Conservation (phyloP, 2,797 vertebrate genomes). For the Enteromius trimaculatus region DNA sequence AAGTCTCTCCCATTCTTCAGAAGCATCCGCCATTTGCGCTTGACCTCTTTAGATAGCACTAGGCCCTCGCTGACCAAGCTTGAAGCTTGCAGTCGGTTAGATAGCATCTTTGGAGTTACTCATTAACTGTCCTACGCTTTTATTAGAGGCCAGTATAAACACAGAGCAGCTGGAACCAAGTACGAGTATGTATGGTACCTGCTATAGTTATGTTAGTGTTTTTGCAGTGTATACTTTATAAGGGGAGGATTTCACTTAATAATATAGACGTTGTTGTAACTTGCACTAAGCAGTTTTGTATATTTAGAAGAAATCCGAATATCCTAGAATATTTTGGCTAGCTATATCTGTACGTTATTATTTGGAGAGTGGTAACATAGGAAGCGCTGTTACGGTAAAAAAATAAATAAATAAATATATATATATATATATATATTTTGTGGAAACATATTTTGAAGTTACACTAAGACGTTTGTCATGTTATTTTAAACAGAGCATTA, state of each 20-base stretch:
- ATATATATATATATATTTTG: constrained; percentile 30
- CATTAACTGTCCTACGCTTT: constrained; percentile 54
- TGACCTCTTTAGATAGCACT: constrained; percentile 32
- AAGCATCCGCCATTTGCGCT: constrained; percentile 3
- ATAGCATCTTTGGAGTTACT: constrained; percentile 27
- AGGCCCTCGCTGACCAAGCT: constrained; percentile 11
- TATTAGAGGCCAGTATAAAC: constrained; percentile 53
- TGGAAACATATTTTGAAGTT: constrained; percentile 46
- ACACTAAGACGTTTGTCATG: constrained; percentile 44
- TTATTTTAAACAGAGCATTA: constrained; percentile 51
- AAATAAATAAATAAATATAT: background rate
- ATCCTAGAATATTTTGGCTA: constrained; percentile 21
- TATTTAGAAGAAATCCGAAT: constrained; percentile 23
- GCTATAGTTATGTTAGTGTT: constrained; percentile 32
- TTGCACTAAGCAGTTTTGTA: constrained; percentile 45
- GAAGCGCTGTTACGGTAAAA: background rate
- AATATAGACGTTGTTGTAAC: constrained; percentile 37
- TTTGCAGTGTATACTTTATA: constrained; percentile 31
- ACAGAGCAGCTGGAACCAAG: constrained; percentile 36
- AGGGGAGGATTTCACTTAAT: constrained; percentile 23
- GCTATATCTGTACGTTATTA: constrained; percentile 6
- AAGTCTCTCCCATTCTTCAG: constrained; percentile 38
- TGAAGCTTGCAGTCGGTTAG: background rate
- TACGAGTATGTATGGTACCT: constrained; percentile 46
- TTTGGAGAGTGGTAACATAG: constrained; percentile 34